Conservation (phyloP, 1,140 invertebrate species). For the Littorina saxatilis region DNA sequence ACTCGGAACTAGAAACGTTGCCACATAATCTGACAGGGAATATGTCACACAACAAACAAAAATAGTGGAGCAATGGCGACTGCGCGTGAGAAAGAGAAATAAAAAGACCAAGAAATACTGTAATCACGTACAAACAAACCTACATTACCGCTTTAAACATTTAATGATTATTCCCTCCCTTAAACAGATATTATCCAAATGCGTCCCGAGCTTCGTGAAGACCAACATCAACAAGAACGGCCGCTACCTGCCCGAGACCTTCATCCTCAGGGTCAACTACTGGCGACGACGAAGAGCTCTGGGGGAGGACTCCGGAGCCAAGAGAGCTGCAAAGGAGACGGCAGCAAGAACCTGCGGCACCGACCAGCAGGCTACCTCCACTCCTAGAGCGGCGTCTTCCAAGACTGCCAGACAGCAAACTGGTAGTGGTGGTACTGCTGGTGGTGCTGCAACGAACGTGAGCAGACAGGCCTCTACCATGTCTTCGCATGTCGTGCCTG, state of each 20-base stretch:
- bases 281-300: slow-evolving; percentile 20
- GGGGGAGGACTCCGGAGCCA: slow-evolving; percentile 23
- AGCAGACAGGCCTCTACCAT: background rate
- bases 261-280: slow-evolving; percentile 41
- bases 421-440: background rate
- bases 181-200: slow-evolving; percentile 10
- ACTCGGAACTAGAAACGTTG: no score
- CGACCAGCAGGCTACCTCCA: background rate
- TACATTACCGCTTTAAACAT: no score
- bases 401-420: background rate
- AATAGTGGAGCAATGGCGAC: no score
- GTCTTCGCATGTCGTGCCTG: no score
- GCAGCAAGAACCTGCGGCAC: background rate
- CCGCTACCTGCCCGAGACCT: slow-evolving; percentile 23
- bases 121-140: no score
- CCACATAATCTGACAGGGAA: no score
- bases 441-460: background rate
- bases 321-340: slow-evolving; percentile 17
- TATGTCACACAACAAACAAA: no score
- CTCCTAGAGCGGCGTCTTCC: background rate
- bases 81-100: no score
- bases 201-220: slow-evolving; percentile 32
- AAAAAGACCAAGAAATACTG: no score
- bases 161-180: no score
- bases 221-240: slow-evolving; percentile 24